Base-by-base conservation (phyloP, 2,888 invertebrate species). In the Drosophila sordidula region DNA sequence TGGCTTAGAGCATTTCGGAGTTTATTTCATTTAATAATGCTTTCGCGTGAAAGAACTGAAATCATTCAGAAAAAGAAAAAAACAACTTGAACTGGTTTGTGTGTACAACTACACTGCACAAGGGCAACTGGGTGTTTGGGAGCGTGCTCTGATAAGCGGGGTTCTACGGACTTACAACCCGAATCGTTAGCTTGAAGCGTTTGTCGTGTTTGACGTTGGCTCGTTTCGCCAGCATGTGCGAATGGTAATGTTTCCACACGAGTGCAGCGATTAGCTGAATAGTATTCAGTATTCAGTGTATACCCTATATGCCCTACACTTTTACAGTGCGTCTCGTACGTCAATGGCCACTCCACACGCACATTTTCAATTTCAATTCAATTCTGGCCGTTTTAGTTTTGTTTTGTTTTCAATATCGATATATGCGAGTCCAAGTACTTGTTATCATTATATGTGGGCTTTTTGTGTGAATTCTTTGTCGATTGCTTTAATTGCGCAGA, bases 21-120 rank as follows among this genome's bases (percentile, higher is more conserved):
- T 22, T 50, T 11, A 44, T 36, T 45, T 56, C 14, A 56, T 34
- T 51, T 46, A 41, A 29, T 36, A 54, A 36, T 46, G 50, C 26
- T 50, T 16, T 16, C 39, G 45, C 36, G 44, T 56, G 29, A 62
- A 74, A 63, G 59, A 70, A 69, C 59, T 59, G 46, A 70, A 78
- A 54, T 69, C 75, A 69, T 69, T 65, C 46, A 65, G 70, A 51
- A 61, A 65, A 64, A 68, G 49, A 72, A 50, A 64, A 68, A 52
- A 72, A 50, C 56, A 63, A 55, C 65, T 44, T 54, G 69, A 82
- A 88, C 81, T 68, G 89, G 89, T 81, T 85, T 88, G 57, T 52
- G 58, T 63, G 26, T 34, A 46, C 39, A 56, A 5, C 29, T 39
- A 55, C 47, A 62, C 52, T 57, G 25, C 44, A 49, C 50, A 57